A percentile compares a stretch with the other conserved stretches of the same genome.
phyloP scores from a whole-genome alignment of 2,888 invertebrate genomes.

The Apotomis betuletana region DNA sequence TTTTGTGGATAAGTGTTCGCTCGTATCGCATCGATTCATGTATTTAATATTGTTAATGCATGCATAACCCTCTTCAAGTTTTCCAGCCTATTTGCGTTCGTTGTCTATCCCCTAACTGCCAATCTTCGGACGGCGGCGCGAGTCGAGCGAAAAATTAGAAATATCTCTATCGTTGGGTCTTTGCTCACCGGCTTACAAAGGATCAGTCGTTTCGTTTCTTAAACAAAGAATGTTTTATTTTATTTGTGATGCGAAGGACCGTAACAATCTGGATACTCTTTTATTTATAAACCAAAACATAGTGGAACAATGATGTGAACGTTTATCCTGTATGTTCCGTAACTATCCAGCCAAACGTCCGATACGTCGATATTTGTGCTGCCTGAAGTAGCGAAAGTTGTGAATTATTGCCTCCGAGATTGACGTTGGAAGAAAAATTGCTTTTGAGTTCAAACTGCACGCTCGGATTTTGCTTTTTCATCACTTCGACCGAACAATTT shows the following conservation, averaged over 20 bases:
- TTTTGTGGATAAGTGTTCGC: background rate
- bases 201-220: constrained; percentile 44
- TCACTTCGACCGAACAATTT: constrained; percentile 39
- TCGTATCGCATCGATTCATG: background rate
- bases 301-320: background rate
- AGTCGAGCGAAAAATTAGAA: constrained; percentile 78
- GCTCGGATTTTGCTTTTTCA: constrained; percentile 51
- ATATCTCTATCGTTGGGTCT: constrained; percentile 68
- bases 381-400: constrained; percentile 54
- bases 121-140: constrained; percentile 60
- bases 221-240: constrained; percentile 45
- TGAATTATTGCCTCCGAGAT: constrained; percentile 73
- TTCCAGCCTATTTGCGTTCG: constrained; percentile 68
- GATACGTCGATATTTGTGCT: constrained; percentile 43
- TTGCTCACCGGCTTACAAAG: constrained; percentile 53
- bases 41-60: constrained; percentile 48
- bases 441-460: constrained; percentile 55
- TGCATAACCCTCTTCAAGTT: constrained; percentile 57
- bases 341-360: constrained; percentile 42
- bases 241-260: constrained; percentile 27
- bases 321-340: background rate
- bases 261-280: constrained; percentile 15
- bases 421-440: constrained; percentile 73
- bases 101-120: constrained; percentile 68
- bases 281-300: background rate